Evolutionary conservation across 1,140 invertebrate genomes (phyloP), one percentile per base, ranked within the genome.

Genomic region (Capitella teleta): DNA sequence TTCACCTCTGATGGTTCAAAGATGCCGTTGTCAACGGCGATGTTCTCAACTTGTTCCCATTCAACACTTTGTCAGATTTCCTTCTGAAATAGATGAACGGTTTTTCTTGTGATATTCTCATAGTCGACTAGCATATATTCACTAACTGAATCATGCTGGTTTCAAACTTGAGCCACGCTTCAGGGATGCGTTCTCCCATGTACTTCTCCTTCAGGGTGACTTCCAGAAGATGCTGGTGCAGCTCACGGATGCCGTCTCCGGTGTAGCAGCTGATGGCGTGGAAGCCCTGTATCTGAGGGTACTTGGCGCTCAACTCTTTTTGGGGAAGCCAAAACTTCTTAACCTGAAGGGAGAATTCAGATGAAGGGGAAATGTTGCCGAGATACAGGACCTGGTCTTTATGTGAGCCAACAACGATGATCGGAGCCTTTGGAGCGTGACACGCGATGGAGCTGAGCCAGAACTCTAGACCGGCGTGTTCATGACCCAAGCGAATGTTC

Each of bases 371-470:
- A n/a, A n/a, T n/a, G n/a, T n/a, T n/a, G n/a, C n/a, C n/a, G n/a
- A n/a, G n/a, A n/a, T n/a, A n/a, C n/a, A n/a, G n/a, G n/a, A 58
- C 57, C 53, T 56, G 45, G 37, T 58, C 57, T 12, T 36, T 40
- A 32, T 71, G 68, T 18, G 68, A 64, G 4, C 68, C 68, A 14
- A 71, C 59, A 30, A 71, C 61, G 58, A 71, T 66, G 34, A 72
- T 67, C 1, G 69, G 69, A 44, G 67, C 67, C 44, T 63, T 61
- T 19, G 67, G 67, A 10, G 69, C 69, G 57, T 72, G 69, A 14
- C 68, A 66, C 12, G 57, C 54, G n/a, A 72, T 68, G 5, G 66
- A 68, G 44, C 59, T 68, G 18, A 72, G 58, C 69, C 69, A 60
- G 47, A 60, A 60, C 34, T 59, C 55, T 8, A 60, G 42, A 25